Evolutionary conservation across 1,140 invertebrate species (phyloP).

Genomic region (Triops cancriformis): DNA sequence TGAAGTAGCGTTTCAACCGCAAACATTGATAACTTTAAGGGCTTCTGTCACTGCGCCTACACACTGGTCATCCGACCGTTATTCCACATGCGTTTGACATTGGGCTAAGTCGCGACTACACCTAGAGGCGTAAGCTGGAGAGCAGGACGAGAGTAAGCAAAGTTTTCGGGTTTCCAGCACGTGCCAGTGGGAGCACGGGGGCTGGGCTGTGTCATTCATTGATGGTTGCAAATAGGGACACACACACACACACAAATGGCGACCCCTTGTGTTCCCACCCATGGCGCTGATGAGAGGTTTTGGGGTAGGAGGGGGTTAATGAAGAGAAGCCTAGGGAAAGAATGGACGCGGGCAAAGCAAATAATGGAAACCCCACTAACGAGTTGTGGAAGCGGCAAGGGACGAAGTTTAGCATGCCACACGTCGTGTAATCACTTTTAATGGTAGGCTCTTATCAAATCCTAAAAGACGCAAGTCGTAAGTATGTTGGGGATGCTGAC

Average conservation of each 20-base stretch:
- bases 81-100: no score
- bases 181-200: background rate
- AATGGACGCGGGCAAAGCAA: background rate
- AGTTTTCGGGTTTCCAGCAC: background rate
- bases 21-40: no score
- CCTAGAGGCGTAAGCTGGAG: no score
- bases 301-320: background rate
- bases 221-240: conserved; percentile 10
- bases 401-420: background rate
- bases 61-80: no score
- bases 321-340: background rate
- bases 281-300: conserved; percentile 2
- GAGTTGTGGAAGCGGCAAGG: background rate
- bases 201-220: background rate
- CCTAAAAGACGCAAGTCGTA: background rate
- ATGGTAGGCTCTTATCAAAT: background rate
- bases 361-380: background rate
- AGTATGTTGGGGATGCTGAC: background rate
- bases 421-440: conserved; percentile 6
- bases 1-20: no score
- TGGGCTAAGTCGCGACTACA: no score
- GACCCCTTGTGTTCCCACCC: background rate
- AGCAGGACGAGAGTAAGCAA: no score
- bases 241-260: background rate
- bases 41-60: no score